phyloP scores from a whole-genome alignment of 2,113 vertebrate genomes.

The Macrotis lagotis region DNA sequence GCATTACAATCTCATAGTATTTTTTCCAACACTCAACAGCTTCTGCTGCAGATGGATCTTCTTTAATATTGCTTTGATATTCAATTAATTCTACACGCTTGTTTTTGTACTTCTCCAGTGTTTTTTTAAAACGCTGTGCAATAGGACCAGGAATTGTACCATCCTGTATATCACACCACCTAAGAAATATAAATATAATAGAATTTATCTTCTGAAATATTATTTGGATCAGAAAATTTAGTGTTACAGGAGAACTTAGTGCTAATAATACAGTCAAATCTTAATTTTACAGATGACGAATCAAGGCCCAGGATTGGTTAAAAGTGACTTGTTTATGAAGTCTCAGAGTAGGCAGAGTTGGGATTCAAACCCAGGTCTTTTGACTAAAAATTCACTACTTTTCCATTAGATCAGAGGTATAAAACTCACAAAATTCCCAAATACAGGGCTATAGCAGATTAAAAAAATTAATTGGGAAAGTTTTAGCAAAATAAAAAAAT shows the following conservation, averaged over 20 bases:
- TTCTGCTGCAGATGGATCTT: slow-evolving; percentile 78
- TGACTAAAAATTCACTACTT: not conserved
- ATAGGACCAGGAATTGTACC: slow-evolving; percentile 77
- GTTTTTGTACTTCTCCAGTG: slow-evolving; percentile 79
- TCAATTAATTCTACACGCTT: slow-evolving; percentile 76
- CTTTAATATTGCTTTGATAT: slow-evolving; percentile 81
- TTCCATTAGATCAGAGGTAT: not conserved
- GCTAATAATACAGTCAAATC: not conserved
- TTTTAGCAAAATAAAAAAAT: not conserved
- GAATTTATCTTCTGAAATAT: not conserved
- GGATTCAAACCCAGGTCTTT: not conserved
- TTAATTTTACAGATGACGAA: not conserved
- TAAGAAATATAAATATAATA: slow-evolving; percentile 49
- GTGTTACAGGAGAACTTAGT: not conserved
- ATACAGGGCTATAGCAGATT: not conserved
- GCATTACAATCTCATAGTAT: slow-evolving; percentile 83
- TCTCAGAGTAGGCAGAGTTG: not conserved
- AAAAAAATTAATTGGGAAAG: not conserved
- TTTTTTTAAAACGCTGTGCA: slow-evolving; percentile 80
- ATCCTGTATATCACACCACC: slow-evolving; percentile 84
- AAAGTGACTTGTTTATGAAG: not conserved
- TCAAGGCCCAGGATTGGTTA: not conserved
- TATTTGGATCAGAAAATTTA: not conserved
- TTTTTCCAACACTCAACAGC: slow-evolving; percentile 82
- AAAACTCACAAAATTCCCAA: not conserved